phyloP scores from a whole-genome alignment of 2,113 vertebrate genomes.

The Thunnus thynnus region DNA sequence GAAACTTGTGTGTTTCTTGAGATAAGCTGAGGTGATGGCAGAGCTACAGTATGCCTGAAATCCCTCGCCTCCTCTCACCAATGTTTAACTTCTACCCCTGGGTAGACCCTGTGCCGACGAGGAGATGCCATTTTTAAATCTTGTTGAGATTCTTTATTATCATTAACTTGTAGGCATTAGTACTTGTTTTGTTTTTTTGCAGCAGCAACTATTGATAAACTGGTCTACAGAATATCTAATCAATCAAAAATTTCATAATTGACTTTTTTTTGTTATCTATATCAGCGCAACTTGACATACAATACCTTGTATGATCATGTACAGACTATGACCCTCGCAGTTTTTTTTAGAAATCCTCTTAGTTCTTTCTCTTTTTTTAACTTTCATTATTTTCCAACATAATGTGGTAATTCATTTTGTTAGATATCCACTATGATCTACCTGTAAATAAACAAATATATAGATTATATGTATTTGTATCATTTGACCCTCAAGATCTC shows the following conservation, averaged over 20 bases:
- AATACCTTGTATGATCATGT: constrained; percentile 71
- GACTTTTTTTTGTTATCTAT: constrained; percentile 47
- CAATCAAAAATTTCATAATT: constrained; percentile 49
- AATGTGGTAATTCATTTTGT: constrained; percentile 80
- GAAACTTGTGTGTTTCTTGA: constrained; percentile 61
- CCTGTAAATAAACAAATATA: constrained; percentile 89
- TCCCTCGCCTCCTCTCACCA: constrained; percentile 30
- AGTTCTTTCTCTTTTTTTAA: constrained; percentile 46
- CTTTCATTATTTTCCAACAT: constrained; percentile 67
- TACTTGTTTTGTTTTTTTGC: constrained; percentile 56
- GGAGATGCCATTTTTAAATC: constrained; percentile 62
- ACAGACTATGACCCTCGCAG: constrained; percentile 61
- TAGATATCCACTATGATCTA: constrained; percentile 81
- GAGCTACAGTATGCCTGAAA: constrained; percentile 10
- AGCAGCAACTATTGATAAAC: constrained; percentile 63
- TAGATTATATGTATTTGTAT: constrained; percentile 88
- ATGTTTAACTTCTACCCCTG: constrained; percentile 49
- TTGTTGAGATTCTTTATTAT: constrained; percentile 60
- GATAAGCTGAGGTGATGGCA: constrained; percentile 29
- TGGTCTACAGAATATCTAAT: constrained; percentile 66
- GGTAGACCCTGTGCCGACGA: constrained; percentile 66
- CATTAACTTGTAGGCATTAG: constrained; percentile 64
- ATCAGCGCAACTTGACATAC: constrained; percentile 62
- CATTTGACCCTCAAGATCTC: constrained; percentile 82
- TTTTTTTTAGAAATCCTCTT: constrained; percentile 46